phyloP scores from a whole-genome alignment of 1,140 invertebrate genomes.

The Aphaenogaster floridana region DNA sequence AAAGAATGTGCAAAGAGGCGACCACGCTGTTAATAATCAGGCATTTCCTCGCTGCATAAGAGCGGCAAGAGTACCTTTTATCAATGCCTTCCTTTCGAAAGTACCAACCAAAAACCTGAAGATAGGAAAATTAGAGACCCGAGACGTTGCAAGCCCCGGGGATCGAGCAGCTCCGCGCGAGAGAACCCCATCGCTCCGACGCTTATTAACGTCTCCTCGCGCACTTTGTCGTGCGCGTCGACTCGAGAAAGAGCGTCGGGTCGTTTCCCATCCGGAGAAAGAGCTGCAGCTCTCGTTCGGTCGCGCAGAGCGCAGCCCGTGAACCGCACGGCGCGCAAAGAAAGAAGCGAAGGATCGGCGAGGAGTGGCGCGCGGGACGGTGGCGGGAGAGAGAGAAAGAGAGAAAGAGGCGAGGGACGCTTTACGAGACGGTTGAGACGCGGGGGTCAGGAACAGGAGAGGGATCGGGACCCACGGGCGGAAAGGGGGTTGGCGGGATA shows the following conservation, averaged over 20 bases:
- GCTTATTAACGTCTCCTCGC: slow-evolving; percentile 45
- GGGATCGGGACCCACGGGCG: neutral
- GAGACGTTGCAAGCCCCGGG: slow-evolving; percentile 11
- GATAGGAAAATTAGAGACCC: slow-evolving; percentile 2
- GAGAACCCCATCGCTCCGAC: slow-evolving; percentile 57
- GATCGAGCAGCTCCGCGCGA: slow-evolving; percentile 52
- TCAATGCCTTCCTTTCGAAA: neutral
- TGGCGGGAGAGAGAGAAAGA: neutral
- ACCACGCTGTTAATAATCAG: slow-evolving; percentile 8
- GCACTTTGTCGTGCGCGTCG: slow-evolving; percentile 62
- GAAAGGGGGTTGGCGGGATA: neutral
- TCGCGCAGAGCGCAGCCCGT: slow-evolving; percentile 65
- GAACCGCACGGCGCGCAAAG: slow-evolving; percentile 68
- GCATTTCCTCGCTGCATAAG: neutral
- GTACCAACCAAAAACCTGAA: neutral
- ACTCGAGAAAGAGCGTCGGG: slow-evolving; percentile 58
- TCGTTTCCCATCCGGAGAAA: slow-evolving; percentile 72
- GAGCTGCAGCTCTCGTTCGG: slow-evolving; percentile 57
- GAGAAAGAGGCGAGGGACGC: slow-evolving; percentile 28
- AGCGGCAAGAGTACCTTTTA: neutral
- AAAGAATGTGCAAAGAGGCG: too few species aligned
- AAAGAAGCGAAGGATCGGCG: slow-evolving; percentile 65
- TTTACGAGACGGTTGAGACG: slow-evolving; percentile 45
- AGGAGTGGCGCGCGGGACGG: neutral
- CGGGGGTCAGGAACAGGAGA: neutral